Evolutionary conservation across 2,888 invertebrate genomes (phyloP).

Genomic region (Agelastica alni): DNA sequence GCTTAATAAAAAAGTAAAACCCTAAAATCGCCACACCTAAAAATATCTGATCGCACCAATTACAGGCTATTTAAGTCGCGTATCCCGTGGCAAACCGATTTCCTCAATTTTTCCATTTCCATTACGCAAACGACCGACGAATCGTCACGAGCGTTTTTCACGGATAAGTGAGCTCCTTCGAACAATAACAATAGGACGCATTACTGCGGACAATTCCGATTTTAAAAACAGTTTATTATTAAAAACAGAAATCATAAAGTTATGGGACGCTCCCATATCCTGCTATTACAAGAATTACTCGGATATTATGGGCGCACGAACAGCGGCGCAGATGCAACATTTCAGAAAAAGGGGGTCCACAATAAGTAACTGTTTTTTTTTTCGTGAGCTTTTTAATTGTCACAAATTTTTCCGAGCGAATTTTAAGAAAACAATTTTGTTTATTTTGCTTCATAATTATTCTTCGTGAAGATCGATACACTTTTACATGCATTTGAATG

Average conservation of each 20-base stretch:
- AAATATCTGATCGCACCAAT: no score
- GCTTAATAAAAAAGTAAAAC: no score
- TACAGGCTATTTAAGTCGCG: background rate
- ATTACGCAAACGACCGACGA: conserved; percentile 36
- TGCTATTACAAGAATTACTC: conserved; percentile 44
- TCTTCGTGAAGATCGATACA: no score
- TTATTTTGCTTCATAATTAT: no score
- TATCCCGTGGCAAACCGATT: conserved; percentile 24
- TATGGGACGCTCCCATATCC: conserved; percentile 45
- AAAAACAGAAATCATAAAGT: conserved; percentile 39
- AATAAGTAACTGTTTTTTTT: no score
- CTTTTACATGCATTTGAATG: no score
- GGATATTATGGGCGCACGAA: conserved; percentile 24
- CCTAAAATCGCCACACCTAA: no score
- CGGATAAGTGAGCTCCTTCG: conserved; percentile 34
- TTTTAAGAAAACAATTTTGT: no score
- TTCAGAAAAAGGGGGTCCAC: no score
- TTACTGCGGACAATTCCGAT: conserved; percentile 33
- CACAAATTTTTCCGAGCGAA: no score
- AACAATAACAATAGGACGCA: conserved; percentile 33
- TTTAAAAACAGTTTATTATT: conserved; percentile 38
- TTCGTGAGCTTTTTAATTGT: no score
- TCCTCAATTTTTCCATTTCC: conserved; percentile 38
- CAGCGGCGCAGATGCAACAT: background rate
- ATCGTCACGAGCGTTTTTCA: conserved; percentile 37